Evolutionary conservation across 2,797 vertebrate species (phyloP), one percentile per base, ranked within the genome.

Genomic region (Numenius phaeopus): DNA sequence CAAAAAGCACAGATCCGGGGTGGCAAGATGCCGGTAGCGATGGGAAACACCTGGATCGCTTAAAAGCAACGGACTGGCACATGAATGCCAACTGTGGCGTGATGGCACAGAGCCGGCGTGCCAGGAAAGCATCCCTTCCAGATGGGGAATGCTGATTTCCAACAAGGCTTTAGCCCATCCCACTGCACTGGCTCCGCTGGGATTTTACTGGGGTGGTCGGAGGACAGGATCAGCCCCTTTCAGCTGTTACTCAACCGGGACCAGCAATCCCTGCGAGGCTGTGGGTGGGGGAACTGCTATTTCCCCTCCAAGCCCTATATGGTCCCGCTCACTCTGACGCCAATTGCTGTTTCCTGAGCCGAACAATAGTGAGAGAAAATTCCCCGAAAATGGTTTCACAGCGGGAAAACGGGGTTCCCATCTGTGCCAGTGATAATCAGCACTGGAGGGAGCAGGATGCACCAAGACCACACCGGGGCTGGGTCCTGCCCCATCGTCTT

Each of bases 351-450:
- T 97, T 97, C 96, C 96, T 95, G 96, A 95, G 54, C 46, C 0
- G 0, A 96, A 97, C 96, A 97, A 97, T 97, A 91, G 96, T 11
- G 0, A 89, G 65, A 94, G 90, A 95, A 93, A 96, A 94, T 88
- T 27, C 92, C 87, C 88, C 1, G 19, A 88, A 96, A 94, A 47
- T 22, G 66, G 59, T 92, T 94, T 85, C 1, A 0, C 29, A 37
- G 69, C 1, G 37, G 83, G 87, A 70, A 89, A 83, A 47, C 16
- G 2, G 0, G 0, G 22, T 61, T 65, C 27, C 78, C 66, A 32
- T 44, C 64, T 4, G 6, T 0, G 3, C n/a, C 8, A 8, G 29
- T 0, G 12, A 29, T 3, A 26, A 55, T 67, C 42, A 55, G 27
- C 1, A 7, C 66, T 4, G 3, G 78, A 91, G n/a, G 62, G 27